Base-by-base conservation (phyloP, 2,888 invertebrate genomes). In the Brachylomia viminalis region DNA sequence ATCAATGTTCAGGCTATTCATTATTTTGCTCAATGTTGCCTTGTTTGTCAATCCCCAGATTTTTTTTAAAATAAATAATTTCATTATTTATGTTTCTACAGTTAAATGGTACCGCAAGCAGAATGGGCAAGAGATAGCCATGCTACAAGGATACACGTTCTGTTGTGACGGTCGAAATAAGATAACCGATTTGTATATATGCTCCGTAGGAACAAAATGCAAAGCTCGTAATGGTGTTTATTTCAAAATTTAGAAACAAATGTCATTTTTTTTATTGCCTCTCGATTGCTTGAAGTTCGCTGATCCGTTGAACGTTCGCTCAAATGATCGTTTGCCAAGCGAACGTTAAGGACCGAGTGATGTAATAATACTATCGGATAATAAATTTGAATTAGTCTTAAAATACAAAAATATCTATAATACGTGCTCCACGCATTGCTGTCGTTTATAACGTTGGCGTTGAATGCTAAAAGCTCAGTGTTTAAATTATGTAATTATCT, bases 121-220 rank as follows among this genome's bases (percentile, higher is more conserved):
- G 15, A 73, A 66, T 20, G 92, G 92, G 2, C 92, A 89, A 38
- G 75, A 79, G 47, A 56, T 92, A 49, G 89, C 90, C 0, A 62
- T 94, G 1, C 70, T 92, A 0, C 75, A 90, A 6, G 90, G 91
- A 0, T 93, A 83, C 77, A 89, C 92, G 0, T 94, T 90, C 83
- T 93, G 91, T 77, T 80, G 77, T 20, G 72, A 78, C 13, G 42
- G 59, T 0, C 62, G 80, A 3, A 68, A 27, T 23, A 85, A 65
- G 42, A 33, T 52, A n/a, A 79, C 82, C 1, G 78, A 76, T 27
- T 27, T 71, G 13, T 84, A 73, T 38, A 11, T 23, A 6, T 84
- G 85, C 49, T 71, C 84, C 15, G 17, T 13, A 2, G 82, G 79
- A 17, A 74, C 42, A 13, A 74, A 27, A 0, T 82, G 82, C 45